These are phyloP conservation scores for Arctopsyche grandis DNA, from an alignment of 1,140 invertebrate genomes.

Conservation along the genomic window DNA sequence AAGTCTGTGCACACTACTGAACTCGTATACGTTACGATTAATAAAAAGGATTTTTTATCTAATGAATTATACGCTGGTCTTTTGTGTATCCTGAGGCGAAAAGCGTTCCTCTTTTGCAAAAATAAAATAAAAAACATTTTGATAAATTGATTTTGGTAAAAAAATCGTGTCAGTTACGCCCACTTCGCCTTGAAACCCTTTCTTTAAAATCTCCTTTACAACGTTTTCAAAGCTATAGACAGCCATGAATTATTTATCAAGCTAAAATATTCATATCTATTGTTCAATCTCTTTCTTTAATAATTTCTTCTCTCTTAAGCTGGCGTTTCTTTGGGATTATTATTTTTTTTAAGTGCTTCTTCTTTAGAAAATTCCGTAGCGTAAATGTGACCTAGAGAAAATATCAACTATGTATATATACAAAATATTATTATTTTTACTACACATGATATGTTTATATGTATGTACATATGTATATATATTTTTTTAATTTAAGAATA, in stretches of 20 bases:
- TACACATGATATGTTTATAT: too few relatives aligned
- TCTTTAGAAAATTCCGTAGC: background rate
- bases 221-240: slow-evolving; percentile 27
- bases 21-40: too few relatives aligned
- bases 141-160: slow-evolving; percentile 39
- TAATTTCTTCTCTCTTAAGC: background rate
- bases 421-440: too few relatives aligned
- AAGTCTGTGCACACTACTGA: too few relatives aligned
- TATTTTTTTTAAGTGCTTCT: background rate
- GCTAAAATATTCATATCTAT: slow-evolving; percentile 23
- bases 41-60: too few relatives aligned
- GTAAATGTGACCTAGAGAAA: too few relatives aligned
- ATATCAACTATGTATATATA: too few relatives aligned
- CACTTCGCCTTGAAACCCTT: slow-evolving; percentile 12
- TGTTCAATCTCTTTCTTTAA: slow-evolving; percentile 21
- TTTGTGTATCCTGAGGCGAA: too few relatives aligned
- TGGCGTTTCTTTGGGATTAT: background rate
- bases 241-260: slow-evolving; percentile 38
- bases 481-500: background rate
- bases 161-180: background rate
- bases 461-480: background rate
- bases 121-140: background rate
- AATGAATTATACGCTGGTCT: too few relatives aligned
- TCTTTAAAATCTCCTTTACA: slow-evolving; percentile 31
- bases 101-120: slow-evolving; percentile 1